Conservation (phyloP, 1,140 invertebrate genomes). For the Marisa cornuarietis region DNA sequence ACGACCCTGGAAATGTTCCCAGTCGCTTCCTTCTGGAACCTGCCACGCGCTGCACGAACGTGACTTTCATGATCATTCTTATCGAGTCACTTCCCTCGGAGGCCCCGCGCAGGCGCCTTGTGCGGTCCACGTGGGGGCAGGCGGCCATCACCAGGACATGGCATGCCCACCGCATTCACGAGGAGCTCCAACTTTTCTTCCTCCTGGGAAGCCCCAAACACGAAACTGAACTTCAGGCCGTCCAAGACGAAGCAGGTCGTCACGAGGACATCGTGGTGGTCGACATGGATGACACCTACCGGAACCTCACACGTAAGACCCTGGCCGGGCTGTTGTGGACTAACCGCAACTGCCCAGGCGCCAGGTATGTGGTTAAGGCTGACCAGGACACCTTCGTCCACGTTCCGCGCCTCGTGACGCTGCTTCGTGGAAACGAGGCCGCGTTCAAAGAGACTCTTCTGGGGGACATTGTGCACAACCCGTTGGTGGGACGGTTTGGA, state of each 20-base stretch:
- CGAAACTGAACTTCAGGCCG: not conserved
- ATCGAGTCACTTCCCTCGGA: not conserved
- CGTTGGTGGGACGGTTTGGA: not conserved
- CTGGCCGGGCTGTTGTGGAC: constrained; percentile 84
- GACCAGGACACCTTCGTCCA: constrained; percentile 71
- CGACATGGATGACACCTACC: constrained; percentile 81
- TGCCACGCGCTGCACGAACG: not conserved
- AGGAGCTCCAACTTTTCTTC: constrained; percentile 6
- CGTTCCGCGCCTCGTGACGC: constrained; percentile 38
- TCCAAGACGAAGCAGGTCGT: constrained; percentile 73
- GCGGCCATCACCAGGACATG: not conserved
- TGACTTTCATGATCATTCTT: not conserved
- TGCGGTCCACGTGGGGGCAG: constrained; percentile 8
- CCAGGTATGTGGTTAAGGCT: constrained; percentile 67
- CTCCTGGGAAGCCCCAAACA: not conserved
- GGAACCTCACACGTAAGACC: constrained; percentile 88
- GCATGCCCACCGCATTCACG: not conserved
- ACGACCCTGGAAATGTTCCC: no score
- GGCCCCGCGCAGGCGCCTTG: not conserved
- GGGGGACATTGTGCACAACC: constrained; percentile 5
- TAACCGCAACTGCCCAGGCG: constrained; percentile 73
- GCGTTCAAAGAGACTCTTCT: not conserved
- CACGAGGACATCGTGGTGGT: constrained; percentile 82
- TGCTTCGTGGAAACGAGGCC: constrained; percentile 23
- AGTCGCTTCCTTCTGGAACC: no score